Percentiles rank a stretch among this genome's conserved stretches.
These are phyloP conservation scores for Ichneumon xanthorius DNA, from an alignment of 2,888 invertebrate genomes.

Conservation along the genomic window DNA sequence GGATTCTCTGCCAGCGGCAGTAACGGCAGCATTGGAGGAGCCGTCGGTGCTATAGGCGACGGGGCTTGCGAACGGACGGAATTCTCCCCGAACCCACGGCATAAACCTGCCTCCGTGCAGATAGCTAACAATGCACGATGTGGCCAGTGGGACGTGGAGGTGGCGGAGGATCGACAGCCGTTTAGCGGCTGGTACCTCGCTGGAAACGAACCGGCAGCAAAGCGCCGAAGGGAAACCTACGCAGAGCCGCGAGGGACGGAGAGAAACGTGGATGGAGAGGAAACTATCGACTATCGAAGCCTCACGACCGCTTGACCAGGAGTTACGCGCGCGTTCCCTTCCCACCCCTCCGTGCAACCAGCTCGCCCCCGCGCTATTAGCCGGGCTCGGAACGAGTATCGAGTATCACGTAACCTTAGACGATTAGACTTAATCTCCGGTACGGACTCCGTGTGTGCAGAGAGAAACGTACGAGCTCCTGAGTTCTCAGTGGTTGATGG, in stretches of 20 bases:
- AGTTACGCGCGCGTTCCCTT: slow-evolving; percentile 61
- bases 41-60: slow-evolving; percentile 2
- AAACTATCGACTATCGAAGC: slow-evolving; percentile 78
- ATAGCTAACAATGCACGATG: slow-evolving; percentile 54
- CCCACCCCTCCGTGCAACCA: slow-evolving; percentile 1
- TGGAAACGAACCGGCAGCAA: slow-evolving; percentile 6
- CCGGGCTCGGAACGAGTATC: slow-evolving; percentile 62
- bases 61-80: slow-evolving; percentile 27
- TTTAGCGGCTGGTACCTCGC: slow-evolving; percentile 69
- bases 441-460: neutral
- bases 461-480: slow-evolving; percentile 54
- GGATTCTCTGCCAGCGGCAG: slow-evolving; percentile 17
- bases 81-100: slow-evolving; percentile 42
- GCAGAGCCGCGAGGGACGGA: slow-evolving; percentile 5
- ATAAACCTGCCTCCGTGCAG: slow-evolving; percentile 49
- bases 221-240: slow-evolving; percentile 48
- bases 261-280: neutral
- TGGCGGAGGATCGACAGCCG: slow-evolving; percentile 72
- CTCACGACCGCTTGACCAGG: slow-evolving; percentile 72
- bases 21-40: neutral
- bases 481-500: slow-evolving; percentile 39
- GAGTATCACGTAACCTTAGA: slow-evolving; percentile 78
- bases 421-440: slow-evolving; percentile 70
- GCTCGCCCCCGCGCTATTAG: slow-evolving; percentile 44
- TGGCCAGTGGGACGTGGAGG: slow-evolving; percentile 1